Conservation (phyloP, 2,797 vertebrate species). For the Peromyscus nudipes region DNA sequence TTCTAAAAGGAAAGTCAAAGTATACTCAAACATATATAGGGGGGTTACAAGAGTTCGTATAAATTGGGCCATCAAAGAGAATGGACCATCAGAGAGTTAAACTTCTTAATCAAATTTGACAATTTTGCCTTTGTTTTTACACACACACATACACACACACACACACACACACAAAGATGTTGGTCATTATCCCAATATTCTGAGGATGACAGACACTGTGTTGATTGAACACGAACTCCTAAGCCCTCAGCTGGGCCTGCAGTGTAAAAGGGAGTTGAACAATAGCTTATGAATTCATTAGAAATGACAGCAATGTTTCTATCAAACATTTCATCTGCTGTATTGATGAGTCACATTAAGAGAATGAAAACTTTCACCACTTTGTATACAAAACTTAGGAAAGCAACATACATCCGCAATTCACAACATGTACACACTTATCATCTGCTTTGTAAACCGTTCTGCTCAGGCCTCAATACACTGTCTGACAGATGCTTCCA, state of each 20-base stretch:
- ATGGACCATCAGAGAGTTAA: background rate
- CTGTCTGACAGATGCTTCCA: slow-evolving; percentile 78
- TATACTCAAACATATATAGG: background rate
- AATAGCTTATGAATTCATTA: slow-evolving; percentile 81
- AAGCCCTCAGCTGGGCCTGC: slow-evolving; percentile 74
- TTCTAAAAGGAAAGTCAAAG: slow-evolving; percentile 48
- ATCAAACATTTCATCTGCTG: slow-evolving; percentile 83
- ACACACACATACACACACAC: background rate
- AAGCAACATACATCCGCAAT: slow-evolving; percentile 74
- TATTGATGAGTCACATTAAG: slow-evolving; percentile 77
- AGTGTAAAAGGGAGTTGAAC: slow-evolving; percentile 75
- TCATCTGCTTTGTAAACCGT: slow-evolving; percentile 79
- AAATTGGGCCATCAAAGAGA: background rate
- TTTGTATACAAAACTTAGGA: slow-evolving; percentile 79
- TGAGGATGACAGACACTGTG: slow-evolving; percentile 60
- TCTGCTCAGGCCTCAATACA: slow-evolving; percentile 77
- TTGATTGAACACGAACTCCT: slow-evolving; percentile 63
- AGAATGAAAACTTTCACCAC: slow-evolving; percentile 82
- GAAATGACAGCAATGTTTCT: slow-evolving; percentile 74
- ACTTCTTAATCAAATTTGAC: slow-evolving; percentile 41
- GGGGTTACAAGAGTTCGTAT: slow-evolving; percentile 20
- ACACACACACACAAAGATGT: background rate
- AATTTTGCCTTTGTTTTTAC: slow-evolving; percentile 33
- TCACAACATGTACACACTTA: slow-evolving; percentile 78
- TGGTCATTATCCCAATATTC: slow-evolving; percentile 34